phyloP scores from a whole-genome alignment of 2,797 vertebrate species.

The Hippopotamyrus pictus region DNA sequence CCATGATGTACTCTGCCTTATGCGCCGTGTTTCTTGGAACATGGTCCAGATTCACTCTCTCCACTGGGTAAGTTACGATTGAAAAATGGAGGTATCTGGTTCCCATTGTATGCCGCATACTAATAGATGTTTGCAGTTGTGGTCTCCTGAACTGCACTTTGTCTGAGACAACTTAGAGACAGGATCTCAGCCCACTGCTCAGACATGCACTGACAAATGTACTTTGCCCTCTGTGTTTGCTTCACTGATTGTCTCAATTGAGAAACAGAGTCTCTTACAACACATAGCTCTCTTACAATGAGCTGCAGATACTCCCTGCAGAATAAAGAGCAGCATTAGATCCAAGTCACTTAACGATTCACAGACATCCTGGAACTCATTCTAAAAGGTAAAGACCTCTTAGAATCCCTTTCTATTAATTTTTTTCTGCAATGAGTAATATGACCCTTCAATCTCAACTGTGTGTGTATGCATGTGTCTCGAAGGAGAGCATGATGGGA shows the following conservation, averaged over 20 bases:
- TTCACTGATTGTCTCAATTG: not conserved
- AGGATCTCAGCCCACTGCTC: not conserved
- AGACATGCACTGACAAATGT: not conserved
- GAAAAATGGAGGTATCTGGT: not conserved
- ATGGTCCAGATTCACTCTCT: not conserved
- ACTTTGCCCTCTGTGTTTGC: not conserved
- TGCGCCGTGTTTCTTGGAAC: not conserved
- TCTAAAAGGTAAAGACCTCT: not conserved
- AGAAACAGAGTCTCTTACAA: not conserved
- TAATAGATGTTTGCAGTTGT: not conserved
- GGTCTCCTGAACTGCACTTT: not conserved
- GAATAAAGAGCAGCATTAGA: not conserved
- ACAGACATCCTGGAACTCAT: not conserved
- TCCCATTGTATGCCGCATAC: not conserved
- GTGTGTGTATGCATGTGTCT: not conserved
- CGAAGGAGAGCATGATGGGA: not conserved
- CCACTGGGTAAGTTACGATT: not conserved
- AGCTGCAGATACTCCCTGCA: not conserved
- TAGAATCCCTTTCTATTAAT: not conserved
- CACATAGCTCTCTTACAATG: not conserved
- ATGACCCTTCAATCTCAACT: not conserved
- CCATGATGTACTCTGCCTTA: not conserved
- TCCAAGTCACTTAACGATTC: not conserved
- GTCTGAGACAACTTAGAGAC: not conserved
- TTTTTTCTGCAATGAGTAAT: not conserved